Evolutionary conservation across 2,113 vertebrate species (phyloP).

Genomic region (Phalacrocorax aristotelis): DNA sequence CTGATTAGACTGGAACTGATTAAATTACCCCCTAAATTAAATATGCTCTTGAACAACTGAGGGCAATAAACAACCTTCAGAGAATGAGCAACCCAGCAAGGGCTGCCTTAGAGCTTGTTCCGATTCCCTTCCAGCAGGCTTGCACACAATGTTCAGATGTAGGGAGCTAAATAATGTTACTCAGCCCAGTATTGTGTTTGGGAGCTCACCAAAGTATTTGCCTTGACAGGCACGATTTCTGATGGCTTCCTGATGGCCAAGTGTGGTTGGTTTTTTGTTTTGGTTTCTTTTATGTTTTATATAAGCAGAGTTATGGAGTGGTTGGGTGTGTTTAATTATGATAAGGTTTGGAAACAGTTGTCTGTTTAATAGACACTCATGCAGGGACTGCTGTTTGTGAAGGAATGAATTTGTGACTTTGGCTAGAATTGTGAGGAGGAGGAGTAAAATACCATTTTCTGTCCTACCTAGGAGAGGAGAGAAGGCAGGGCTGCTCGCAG

Average conservation of each 20-base stretch:
- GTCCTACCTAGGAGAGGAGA: background rate
- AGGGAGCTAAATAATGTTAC: background rate
- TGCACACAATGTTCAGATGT: background rate
- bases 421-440: background rate
- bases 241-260: background rate
- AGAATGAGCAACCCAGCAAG: background rate
- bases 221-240: background rate
- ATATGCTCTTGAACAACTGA: background rate
- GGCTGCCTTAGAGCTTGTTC: background rate
- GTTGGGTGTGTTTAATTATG: background rate
- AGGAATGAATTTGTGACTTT: background rate
- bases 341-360: background rate
- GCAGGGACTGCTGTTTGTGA: background rate
- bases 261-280: background rate
- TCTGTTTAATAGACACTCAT: background rate
- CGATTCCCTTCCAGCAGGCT: background rate
- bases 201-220: background rate
- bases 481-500: background rate
- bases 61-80: background rate
- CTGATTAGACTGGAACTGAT: background rate
- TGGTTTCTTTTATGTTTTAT: background rate
- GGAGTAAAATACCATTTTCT: background rate
- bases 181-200: background rate
- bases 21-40: background rate
- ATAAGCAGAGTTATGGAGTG: background rate